Evolutionary conservation across 1,140 invertebrate species (phyloP), one percentile per base, ranked within the genome.

Genomic region (Drosophila pseudoobscura): DNA sequence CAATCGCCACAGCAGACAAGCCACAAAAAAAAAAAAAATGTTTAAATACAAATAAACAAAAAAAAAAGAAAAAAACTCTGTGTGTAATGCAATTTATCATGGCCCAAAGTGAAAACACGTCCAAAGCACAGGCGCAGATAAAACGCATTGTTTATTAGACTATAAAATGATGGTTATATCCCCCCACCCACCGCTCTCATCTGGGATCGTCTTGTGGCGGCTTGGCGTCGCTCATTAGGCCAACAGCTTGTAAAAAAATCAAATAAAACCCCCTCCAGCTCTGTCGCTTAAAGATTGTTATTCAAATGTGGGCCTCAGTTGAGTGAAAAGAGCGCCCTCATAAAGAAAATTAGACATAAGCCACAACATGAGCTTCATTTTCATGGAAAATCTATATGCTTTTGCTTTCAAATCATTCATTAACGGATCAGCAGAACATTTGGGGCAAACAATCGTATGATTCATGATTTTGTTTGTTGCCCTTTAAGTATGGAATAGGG

Each of bases 31-130:
- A 71, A 57, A 61, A 46, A 15, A 15, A 61, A 46, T 49, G 41
- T 51, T 62, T 44, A 65, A 65, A 85, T 69, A 70, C 41, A 65
- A 69, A 24, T 24, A 24, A 3, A 5, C 1, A 24, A 24, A 24
- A 24, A 24, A 26, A 26, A 26, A 24, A 26, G 6, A 26, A 68
- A 69, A 56, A 39, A 39, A 13, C 54, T 65, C 66, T 59, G 60
- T 57, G 46, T 87, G 63, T 68, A 57, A 56, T 39, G 78, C 82
- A 85, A 85, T 85, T 85, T 87, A 85, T 87, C 82, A 85, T 82
- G 69, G 51, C 58, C 11, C 55, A 68, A 78, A 87, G 82, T 85
- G 82, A 85, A 85, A 85, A 87, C 80, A 84, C 75, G 65, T 65
- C 69, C 59, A 43, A 35, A 57, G 53, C 17, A 61, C 53, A 55